These are phyloP conservation scores for Folsomia manolachei DNA, from an alignment of 2,888 invertebrate genomes.

Conservation along the genomic window DNA sequence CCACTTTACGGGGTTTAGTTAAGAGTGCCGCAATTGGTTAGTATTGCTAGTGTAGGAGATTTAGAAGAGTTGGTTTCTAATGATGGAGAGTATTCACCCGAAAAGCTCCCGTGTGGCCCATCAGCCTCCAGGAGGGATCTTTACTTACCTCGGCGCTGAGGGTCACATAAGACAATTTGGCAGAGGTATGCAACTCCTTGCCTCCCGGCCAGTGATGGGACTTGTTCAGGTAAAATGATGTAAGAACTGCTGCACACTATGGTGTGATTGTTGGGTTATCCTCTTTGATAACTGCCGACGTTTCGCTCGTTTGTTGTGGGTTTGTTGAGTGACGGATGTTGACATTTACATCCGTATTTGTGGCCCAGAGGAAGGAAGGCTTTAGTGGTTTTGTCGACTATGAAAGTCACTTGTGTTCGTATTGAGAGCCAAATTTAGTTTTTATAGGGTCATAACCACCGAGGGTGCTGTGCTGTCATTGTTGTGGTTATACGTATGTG, in stretches of 20 bases:
- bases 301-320: background rate
- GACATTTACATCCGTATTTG: background rate
- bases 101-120: slow-evolving; percentile 45
- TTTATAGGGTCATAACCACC: slow-evolving; percentile 42
- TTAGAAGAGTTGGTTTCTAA: slow-evolving; percentile 25
- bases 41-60: background rate
- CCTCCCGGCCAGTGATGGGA: no score
- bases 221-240: no score
- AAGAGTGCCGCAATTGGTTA: background rate
- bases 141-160: background rate
- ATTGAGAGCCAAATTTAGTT: slow-evolving; percentile 22
- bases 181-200: background rate
- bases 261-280: no score
- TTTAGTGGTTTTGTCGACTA: no score
- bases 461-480: slow-evolving; percentile 21
- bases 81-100: slow-evolving; percentile 42
- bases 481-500: no score
- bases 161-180: background rate
- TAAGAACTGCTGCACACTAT: no score
- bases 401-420: no score
- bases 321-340: background rate
- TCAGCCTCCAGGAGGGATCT: slow-evolving; percentile 26
- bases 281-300: background rate
- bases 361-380: no score
- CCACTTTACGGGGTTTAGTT: background rate